These are phyloP conservation scores for Carettochelys insculpta DNA, from an alignment of 2,113 vertebrate species.

Conservation along the genomic window DNA sequence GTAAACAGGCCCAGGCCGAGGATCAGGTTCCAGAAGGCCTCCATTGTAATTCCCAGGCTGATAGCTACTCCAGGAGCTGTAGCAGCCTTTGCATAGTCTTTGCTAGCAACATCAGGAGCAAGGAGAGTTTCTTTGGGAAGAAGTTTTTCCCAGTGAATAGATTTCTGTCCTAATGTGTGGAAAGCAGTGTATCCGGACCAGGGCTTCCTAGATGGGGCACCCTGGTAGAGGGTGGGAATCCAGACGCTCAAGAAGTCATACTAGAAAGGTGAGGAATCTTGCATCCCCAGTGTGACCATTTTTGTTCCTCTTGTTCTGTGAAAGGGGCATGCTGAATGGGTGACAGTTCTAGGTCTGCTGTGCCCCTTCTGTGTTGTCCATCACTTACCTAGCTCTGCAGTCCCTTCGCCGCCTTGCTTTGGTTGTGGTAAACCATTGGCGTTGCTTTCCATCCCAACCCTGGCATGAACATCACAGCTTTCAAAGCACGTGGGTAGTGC, in stretches of 20 bases:
- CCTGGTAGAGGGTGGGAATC: background rate
- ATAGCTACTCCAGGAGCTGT: background rate
- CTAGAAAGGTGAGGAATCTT: background rate
- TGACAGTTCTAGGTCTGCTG: background rate
- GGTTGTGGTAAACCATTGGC: conserved; percentile 30
- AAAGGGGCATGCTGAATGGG: background rate
- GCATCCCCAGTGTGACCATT: background rate
- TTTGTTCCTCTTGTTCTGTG: background rate
- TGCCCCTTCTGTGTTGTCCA: background rate
- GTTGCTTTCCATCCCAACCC: background rate
- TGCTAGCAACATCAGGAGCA: background rate
- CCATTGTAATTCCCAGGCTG: background rate
- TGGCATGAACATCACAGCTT: background rate
- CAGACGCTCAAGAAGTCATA: too few relatives aligned
- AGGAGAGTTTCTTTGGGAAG: background rate
- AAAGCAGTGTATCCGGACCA: background rate
- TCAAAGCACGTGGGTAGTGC: background rate
- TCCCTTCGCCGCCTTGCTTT: background rate
- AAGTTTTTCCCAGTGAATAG: background rate
- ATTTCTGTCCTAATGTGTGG: background rate
- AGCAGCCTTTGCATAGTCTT: background rate
- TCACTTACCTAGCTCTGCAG: background rate
- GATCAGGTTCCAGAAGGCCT: background rate
- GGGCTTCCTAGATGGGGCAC: background rate
- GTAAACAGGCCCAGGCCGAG: background rate